Evolutionary conservation across 2,113 vertebrate species (phyloP).

Genomic region (Cyanoramphus novaezelandiae): DNA sequence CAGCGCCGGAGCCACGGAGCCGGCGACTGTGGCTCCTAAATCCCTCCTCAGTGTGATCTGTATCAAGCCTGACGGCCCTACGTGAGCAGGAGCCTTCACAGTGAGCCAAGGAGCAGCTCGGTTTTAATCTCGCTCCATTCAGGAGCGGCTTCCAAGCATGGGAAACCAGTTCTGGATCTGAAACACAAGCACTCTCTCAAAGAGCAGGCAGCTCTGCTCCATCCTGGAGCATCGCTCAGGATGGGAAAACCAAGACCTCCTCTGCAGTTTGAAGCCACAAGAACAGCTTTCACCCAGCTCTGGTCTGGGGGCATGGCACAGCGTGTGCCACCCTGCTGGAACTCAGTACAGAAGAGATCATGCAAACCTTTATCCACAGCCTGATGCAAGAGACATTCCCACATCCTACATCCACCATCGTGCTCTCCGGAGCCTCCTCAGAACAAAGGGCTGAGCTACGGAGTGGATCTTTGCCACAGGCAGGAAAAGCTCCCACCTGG

Average conservation of each 20-base stretch:
- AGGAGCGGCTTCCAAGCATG: not conserved
- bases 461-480: no score
- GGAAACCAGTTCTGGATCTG: not conserved
- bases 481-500: not conserved
- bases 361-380: not conserved
- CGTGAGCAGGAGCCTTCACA: rapidly evolving
- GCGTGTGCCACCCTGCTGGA: rapidly evolving
- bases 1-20: not conserved
- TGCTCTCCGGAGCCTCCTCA: not conserved
- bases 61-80: not conserved
- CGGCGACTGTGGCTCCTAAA: not conserved
- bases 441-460: not conserved
- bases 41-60: not conserved
- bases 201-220: no score
- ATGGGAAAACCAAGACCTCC: not conserved
- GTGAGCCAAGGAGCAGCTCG: not conserved
- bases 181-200: rapidly evolving
- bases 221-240: not conserved
- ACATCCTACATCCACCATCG: rapidly evolving
- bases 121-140: not conserved
- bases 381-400: not conserved
- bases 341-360: rapidly evolving
- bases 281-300: not conserved
- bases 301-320: no score
- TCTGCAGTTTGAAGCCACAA: not conserved